These are phyloP conservation scores for Tauraco hartlaubi DNA, from an alignment of 2,797 vertebrate species.

Conservation along the genomic window DNA sequence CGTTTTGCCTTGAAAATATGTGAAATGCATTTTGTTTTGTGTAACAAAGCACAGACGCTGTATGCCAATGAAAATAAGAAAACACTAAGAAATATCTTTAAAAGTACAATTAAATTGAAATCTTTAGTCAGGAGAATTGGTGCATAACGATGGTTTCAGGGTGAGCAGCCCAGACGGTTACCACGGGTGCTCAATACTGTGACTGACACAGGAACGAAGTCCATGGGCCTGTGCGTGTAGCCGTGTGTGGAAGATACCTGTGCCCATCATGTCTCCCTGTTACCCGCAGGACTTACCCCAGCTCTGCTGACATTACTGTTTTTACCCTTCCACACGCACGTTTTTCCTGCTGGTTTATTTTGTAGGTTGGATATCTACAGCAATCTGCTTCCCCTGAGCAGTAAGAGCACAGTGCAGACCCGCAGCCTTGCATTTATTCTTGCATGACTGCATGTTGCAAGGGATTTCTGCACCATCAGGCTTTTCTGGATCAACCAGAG, in stretches of 20 bases:
- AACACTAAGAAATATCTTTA: neutral
- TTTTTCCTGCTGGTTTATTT: neutral
- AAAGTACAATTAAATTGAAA: neutral
- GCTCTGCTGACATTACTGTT: neutral
- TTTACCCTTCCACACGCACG: rapidly evolving
- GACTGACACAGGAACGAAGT: neutral
- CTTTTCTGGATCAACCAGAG: neutral
- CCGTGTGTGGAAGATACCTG: neutral
- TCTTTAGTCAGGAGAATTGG: neutral
- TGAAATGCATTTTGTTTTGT: neutral
- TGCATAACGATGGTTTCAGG: neutral
- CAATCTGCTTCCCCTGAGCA: neutral
- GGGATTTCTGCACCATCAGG: rapidly evolving
- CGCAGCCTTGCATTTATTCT: neutral
- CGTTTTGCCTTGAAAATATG: neutral
- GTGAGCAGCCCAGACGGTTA: neutral
- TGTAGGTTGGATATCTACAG: rapidly evolving
- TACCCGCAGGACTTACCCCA: neutral
- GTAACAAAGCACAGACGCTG: neutral
- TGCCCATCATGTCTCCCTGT: neutral
- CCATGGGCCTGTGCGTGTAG: rapidly evolving
- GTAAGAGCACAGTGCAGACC: neutral
- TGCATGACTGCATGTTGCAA: rapidly evolving
- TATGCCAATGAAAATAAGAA: neutral
- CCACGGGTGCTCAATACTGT: rapidly evolving